phyloP scores from a whole-genome alignment of 2,888 invertebrate genomes.

The Aelia acuminata region DNA sequence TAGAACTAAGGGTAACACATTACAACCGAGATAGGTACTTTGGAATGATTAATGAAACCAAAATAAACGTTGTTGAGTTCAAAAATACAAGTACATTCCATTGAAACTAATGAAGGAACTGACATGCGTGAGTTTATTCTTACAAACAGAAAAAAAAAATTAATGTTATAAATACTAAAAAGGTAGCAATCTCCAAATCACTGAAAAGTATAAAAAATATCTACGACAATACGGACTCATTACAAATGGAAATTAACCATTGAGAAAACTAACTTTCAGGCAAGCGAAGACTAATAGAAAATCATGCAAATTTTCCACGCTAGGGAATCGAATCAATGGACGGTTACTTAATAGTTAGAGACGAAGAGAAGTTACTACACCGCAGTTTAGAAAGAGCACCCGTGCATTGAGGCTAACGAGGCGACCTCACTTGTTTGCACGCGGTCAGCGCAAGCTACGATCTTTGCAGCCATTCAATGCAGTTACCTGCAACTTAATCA shows the following conservation, averaged over 20 bases:
- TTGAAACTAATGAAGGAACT: not conserved
- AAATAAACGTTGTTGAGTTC: not conserved
- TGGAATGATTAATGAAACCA: not conserved
- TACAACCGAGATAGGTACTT: not conserved
- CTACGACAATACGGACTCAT: not conserved
- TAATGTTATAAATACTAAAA: not conserved
- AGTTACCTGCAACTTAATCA: not conserved
- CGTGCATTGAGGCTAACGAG: not conserved
- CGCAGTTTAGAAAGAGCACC: not conserved
- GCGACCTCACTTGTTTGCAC: not conserved
- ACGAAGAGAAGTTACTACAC: not conserved
- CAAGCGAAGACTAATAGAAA: not conserved
- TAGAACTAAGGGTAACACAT: not conserved
- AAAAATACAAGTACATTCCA: not conserved
- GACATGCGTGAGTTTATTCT: no score
- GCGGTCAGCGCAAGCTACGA: not conserved
- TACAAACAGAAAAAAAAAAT: no score
- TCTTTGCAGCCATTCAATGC: not conserved
- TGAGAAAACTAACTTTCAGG: not conserved
- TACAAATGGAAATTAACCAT: not conserved
- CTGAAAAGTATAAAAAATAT: not conserved
- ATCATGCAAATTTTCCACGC: not conserved
- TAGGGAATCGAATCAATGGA: not conserved
- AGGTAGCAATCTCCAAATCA: no score
- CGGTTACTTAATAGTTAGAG: not conserved